Percentiles rank a stretch among this genome's conserved stretches.
Evolutionary conservation across 2,888 invertebrate species (phyloP).

Genomic region (Coleophora flavipennella): DNA sequence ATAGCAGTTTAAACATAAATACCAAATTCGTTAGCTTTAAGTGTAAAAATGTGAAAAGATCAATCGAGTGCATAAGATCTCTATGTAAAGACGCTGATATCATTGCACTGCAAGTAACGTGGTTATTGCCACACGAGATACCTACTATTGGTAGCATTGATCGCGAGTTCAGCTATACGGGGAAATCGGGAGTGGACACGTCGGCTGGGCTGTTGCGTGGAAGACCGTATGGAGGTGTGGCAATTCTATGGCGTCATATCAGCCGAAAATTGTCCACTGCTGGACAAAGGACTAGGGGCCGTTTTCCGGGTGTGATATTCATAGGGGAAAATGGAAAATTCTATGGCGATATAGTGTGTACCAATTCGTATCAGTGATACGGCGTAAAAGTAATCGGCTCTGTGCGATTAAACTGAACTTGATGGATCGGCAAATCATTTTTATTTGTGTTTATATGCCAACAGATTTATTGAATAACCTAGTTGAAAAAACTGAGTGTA

Average conservation of each 20-base stretch:
- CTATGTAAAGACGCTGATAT: too few relatives aligned
- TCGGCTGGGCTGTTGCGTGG: neutral
- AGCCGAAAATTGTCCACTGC: too few relatives aligned
- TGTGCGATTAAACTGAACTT: neutral
- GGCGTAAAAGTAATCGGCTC: neutral
- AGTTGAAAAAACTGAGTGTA: slow-evolving; percentile 11
- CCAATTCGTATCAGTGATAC: neutral
- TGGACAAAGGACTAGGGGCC: too few relatives aligned
- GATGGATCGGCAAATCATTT: neutral
- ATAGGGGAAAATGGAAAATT: too few relatives aligned
- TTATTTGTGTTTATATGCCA: slow-evolving; percentile 14
- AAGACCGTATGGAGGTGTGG: slow-evolving; percentile 5
- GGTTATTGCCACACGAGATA: too few relatives aligned
- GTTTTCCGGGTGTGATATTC: too few relatives aligned
- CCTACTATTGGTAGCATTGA: neutral
- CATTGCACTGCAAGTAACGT: too few relatives aligned
- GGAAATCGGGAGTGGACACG: neutral
- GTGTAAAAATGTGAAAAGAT: too few relatives aligned
- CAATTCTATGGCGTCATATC: slow-evolving; percentile 2
- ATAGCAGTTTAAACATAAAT: too few relatives aligned
- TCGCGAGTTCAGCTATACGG: neutral
- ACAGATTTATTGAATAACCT: slow-evolving; percentile 10
- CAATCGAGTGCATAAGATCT: too few relatives aligned
- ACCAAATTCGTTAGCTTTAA: too few relatives aligned
- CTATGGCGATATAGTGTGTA: neutral